Evolutionary conservation across 1,140 invertebrate species (phyloP).

Genomic region (Drosophila navojoa): DNA sequence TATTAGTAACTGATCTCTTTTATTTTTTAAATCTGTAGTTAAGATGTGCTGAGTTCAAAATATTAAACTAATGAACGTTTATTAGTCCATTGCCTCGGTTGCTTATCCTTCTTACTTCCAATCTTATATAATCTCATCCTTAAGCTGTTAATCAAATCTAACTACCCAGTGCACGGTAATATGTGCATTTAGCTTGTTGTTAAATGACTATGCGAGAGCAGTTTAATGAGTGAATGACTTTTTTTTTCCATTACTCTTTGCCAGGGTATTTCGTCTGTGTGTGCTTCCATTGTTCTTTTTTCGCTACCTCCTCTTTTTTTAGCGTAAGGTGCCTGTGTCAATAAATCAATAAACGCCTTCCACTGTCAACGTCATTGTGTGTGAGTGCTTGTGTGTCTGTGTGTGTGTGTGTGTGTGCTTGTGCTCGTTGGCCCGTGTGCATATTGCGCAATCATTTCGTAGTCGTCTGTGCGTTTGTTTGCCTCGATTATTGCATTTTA

Average conservation of each 20-base stretch:
- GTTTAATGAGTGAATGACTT: neutral
- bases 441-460: constrained; percentile 69
- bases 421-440: constrained; percentile 63
- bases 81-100: too few species aligned
- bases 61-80: too few species aligned
- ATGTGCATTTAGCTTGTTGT: too few species aligned
- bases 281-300: neutral
- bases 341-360: constrained; percentile 70
- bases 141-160: too few species aligned
- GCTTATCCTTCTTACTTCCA: too few species aligned
- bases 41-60: too few species aligned
- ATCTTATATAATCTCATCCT: too few species aligned
- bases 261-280: neutral
- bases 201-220: neutral
- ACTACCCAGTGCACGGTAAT: too few species aligned
- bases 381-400: neutral
- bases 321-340: constrained; percentile 48
- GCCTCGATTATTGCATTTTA: constrained; percentile 62
- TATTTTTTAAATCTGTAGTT: too few species aligned
- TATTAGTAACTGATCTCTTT: too few species aligned
- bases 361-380: constrained; percentile 59
- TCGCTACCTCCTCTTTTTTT: constrained; percentile 18
- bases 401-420: constrained; percentile 13
- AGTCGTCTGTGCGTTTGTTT: constrained; percentile 53
- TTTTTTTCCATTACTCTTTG: neutral